Conservation (phyloP, 2,888 invertebrate species). For the Eugnorisma glareosa region DNA sequence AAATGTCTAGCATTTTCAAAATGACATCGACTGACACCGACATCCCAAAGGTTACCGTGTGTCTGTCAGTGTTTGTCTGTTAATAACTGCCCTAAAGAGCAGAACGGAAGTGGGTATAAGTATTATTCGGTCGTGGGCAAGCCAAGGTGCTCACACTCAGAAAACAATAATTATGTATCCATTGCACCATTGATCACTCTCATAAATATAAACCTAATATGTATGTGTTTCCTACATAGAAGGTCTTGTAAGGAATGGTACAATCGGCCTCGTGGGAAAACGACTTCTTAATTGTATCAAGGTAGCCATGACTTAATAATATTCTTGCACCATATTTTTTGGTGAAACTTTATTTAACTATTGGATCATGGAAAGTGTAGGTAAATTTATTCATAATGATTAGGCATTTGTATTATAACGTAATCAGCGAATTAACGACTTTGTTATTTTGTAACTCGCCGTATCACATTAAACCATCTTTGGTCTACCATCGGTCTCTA, state of each 20-base stretch:
- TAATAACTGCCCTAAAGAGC: not conserved
- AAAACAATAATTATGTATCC: constrained; percentile 37
- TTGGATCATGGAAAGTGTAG: constrained; percentile 32
- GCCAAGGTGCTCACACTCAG: constrained; percentile 36
- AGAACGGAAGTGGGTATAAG: not conserved
- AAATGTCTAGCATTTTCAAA: constrained; percentile 11
- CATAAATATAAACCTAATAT: constrained; percentile 22
- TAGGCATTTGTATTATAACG: constrained; percentile 42
- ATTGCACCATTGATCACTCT: constrained; percentile 48
- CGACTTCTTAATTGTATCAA: constrained; percentile 46
- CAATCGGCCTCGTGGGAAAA: constrained; percentile 29
- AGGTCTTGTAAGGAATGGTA: constrained; percentile 50
- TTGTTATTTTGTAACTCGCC: constrained; percentile 24
- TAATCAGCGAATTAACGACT: constrained; percentile 27
- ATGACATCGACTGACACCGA: not conserved
- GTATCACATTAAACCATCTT: constrained; percentile 10
- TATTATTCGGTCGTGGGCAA: not conserved
- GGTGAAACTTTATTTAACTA: constrained; percentile 44
- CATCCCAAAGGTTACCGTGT: not conserved
- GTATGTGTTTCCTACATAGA: constrained; percentile 47
- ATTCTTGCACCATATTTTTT: constrained; percentile 45
- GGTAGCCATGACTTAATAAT: constrained; percentile 54
- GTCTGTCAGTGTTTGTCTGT: not conserved
- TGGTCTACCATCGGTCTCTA: not conserved
- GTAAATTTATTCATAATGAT: constrained; percentile 40